phyloP scores from a whole-genome alignment of 2,888 invertebrate species.

The Dicyrtomina minuta region DNA sequence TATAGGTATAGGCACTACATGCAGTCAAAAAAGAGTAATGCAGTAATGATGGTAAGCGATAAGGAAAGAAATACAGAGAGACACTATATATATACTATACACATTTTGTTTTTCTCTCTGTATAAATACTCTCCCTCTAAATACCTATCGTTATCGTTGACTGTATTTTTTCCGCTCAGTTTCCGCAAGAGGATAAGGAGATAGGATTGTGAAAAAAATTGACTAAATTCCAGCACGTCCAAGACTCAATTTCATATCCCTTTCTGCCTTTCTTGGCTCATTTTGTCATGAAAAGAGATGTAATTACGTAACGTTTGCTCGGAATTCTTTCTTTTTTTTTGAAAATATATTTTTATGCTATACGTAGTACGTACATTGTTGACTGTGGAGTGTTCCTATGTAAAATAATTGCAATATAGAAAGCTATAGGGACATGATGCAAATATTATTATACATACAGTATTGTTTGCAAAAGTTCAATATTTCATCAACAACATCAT shows the following conservation, averaged over 20 bases:
- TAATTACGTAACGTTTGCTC: slow-evolving; percentile 7
- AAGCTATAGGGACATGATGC: neutral
- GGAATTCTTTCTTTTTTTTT: neutral
- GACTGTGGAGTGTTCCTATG: neutral
- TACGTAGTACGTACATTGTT: no score
- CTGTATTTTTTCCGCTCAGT: neutral
- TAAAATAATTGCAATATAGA: neutral
- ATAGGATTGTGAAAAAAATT: slow-evolving; percentile 8
- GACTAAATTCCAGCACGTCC: slow-evolving; percentile 23
- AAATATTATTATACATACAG: no score
- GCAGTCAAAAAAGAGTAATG: neutral
- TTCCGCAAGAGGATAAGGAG: slow-evolving; percentile 18
- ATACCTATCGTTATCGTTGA: slow-evolving; percentile 2
- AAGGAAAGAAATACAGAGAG: neutral
- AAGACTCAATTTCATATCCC: slow-evolving; percentile 24
- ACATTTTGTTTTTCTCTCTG: neutral
- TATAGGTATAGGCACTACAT: no score
- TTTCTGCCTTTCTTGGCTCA: slow-evolving; percentile 21
- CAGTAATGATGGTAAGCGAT: neutral
- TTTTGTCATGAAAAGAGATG: slow-evolving; percentile 7
- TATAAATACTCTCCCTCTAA: neutral
- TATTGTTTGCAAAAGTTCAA: no score
- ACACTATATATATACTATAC: neutral
- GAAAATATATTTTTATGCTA: neutral
- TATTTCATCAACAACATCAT: no score